A percentile compares a stretch with the other conserved stretches of the same genome.
Conservation (phyloP, 2,113 vertebrate genomes). For the Nothocercus nigrocapillus region DNA sequence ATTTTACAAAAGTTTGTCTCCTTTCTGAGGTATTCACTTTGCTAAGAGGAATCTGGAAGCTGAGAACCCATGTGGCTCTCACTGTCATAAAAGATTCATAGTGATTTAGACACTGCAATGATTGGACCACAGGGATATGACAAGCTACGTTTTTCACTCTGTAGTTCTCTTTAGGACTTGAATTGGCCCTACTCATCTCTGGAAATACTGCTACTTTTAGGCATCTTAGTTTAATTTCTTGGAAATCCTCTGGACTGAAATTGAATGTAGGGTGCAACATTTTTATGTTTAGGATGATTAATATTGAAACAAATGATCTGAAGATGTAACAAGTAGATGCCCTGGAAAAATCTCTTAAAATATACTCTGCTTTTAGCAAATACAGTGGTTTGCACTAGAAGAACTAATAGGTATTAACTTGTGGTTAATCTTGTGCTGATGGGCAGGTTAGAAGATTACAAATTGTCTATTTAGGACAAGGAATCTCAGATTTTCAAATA, state of each 20-base stretch:
- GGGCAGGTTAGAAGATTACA: neutral
- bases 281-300: neutral
- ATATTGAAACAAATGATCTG: neutral
- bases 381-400: neutral
- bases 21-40: neutral
- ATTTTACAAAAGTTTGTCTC: neutral
- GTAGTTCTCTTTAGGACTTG: neutral
- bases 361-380: too few relatives aligned
- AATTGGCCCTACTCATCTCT: neutral
- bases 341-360: neutral
- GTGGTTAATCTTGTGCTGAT: neutral
- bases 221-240: neutral
- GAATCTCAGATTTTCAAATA: neutral
- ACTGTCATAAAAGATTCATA: slow-evolving; percentile 35
- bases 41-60: neutral
- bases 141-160: neutral
- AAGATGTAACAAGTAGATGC: neutral
- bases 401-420: neutral
- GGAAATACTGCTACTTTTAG: neutral
- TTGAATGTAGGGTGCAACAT: neutral
- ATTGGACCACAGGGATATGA: slow-evolving; percentile 12
- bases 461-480: neutral
- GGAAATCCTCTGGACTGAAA: neutral
- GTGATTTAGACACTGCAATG: neutral
- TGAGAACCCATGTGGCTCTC: neutral